Conservation (phyloP, 2,797 vertebrate genomes). For the Urosaurus nigricauda region DNA sequence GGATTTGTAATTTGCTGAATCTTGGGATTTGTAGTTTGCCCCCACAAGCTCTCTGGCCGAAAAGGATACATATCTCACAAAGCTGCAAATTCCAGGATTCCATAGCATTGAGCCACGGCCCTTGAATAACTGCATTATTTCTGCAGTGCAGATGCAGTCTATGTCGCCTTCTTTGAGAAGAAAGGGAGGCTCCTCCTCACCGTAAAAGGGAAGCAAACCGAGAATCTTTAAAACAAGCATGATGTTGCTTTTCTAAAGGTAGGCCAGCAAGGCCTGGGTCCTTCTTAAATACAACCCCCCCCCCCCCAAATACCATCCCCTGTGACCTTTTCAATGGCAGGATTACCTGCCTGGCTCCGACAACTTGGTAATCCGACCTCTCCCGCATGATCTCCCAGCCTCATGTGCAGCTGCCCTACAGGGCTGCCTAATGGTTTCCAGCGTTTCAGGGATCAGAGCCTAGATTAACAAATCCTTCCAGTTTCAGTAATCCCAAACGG, state of each 20-base stretch:
- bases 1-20: no score
- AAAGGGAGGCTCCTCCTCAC: neutral
- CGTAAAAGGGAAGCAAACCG: neutral
- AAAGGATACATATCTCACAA: no score
- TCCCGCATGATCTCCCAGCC: slow-evolving; percentile 14
- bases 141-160: no score
- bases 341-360: slow-evolving; percentile 53
- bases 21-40: no score
- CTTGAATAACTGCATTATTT: no score
- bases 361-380: slow-evolving; percentile 18
- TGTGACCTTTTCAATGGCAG: slow-evolving; percentile 43
- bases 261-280: slow-evolving; percentile 26
- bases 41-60: no score
- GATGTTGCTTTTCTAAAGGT: neutral
- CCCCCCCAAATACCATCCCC: slow-evolving; percentile 40
- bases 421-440: slow-evolving; percentile 1
- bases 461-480: slow-evolving; percentile 35
- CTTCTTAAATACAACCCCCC: slow-evolving; percentile 30
- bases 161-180: no score
- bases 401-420: slow-evolving; percentile 35
- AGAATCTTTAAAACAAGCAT: neutral
- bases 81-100: no score
- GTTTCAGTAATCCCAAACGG: slow-evolving; percentile 24
- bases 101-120: no score
- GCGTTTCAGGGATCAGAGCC: slow-evolving; percentile 13